Evolutionary conservation across 2,797 vertebrate species (phyloP), one percentile per base, ranked within the genome.

Genomic region (Gallinago solitaria): DNA sequence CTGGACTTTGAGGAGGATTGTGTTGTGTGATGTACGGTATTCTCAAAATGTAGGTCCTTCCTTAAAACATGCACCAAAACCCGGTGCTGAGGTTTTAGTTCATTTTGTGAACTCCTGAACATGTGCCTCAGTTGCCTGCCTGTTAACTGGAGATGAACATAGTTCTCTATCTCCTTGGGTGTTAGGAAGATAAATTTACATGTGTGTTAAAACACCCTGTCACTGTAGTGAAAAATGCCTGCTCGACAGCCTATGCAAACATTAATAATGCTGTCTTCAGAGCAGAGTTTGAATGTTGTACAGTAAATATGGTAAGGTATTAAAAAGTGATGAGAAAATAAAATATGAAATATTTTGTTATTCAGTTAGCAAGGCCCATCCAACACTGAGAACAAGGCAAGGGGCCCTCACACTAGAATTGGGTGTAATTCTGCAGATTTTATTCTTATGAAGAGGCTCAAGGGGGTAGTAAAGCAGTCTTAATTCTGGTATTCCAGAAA

Each of bases 241-340:
- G 43, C 80, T 56, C 3, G 2, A 74, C 79, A 89, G 35, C 61
- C 63, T 87, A 20, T 41, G 71, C 75, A 92, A 76, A 68, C 63
- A 70, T 94, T 96, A 95, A 83, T 93, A 95, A 93, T 89, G 90
- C 83, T 96, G 57, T 80, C 95, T 95, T 96, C 75, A 67, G 83
- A 95, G 68, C 32, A 68, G 81, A 87, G 74, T 61, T 82, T 68
- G 78, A 94, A 79, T 70, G n/a, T 48, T 61, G 13, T 80, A 68
- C 32, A 53, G 78, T 87, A 94, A 95, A 80, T 43, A 80, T 25
- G n/a, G 39, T 51, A 68, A 25, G n/a, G 64, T 54, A 71, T 92
- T 92, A 89, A 94, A 87, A 91, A 90, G 51, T 59, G 51, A 87
- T 81, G 89, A 85, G 81, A 84, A 97, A 92, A 93, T 82, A 90